Evolutionary conservation across 37 sponge, comb jelly and placozoan genomes (phyloP).

Genomic region (Haliclona indistincta): DNA sequence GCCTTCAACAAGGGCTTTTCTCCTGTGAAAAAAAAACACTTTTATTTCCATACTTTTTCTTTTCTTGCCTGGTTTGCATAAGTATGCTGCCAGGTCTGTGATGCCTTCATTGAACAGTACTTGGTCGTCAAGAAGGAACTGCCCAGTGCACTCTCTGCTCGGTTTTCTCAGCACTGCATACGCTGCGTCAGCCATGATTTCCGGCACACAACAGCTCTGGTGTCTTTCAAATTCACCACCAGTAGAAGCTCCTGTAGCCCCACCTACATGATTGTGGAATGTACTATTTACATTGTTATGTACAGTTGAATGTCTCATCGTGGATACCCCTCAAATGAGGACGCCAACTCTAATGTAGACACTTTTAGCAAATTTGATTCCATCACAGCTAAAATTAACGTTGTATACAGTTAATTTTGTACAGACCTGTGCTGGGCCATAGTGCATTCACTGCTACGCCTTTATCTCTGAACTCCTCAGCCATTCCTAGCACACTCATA

Average conservation of each 20-base stretch:
- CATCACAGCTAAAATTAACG: background rate
- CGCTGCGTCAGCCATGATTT: slow-evolving; percentile 88
- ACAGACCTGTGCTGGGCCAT: slow-evolving; percentile 66
- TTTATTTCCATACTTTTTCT: background rate
- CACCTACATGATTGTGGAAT: no score
- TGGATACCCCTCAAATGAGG: no score
- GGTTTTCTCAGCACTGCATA: slow-evolving; percentile 64
- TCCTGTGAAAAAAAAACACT: slow-evolving; percentile 27
- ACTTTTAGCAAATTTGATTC: background rate
- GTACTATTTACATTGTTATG: background rate
- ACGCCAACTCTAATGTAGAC: background rate
- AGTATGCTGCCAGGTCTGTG: slow-evolving; percentile 67
- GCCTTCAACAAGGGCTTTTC: slow-evolving; percentile 70
- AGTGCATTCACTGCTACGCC: slow-evolving; percentile 72
- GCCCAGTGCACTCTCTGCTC: slow-evolving; percentile 54
- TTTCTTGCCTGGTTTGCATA: slow-evolving; percentile 54
- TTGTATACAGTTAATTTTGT: background rate
- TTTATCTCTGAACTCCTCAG: slow-evolving; percentile 65
- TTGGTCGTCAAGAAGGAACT: slow-evolving; percentile 81
- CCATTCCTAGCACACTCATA: slow-evolving; percentile 83
- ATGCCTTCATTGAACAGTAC: slow-evolving; percentile 69
- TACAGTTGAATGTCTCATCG: no score
- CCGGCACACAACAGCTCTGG: slow-evolving; percentile 70
- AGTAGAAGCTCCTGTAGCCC: no score
- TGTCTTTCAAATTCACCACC: no score